Evolutionary conservation across 2,113 vertebrate species (phyloP).

Genomic region (Aegotheles bennettii): DNA sequence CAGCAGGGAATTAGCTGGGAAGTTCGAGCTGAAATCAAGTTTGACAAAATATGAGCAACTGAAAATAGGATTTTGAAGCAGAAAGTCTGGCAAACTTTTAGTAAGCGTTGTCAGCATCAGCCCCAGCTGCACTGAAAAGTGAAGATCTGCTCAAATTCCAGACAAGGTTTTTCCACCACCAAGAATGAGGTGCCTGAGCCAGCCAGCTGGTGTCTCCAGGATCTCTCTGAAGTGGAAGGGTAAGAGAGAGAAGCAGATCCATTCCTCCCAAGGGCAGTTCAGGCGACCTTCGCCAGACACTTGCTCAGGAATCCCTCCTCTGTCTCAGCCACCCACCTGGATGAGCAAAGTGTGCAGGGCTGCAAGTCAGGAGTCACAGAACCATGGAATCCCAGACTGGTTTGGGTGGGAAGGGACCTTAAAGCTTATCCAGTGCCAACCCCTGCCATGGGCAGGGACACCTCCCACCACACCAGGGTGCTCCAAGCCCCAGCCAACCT

Average conservation of each 20-base stretch:
- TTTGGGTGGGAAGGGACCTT: no score
- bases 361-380: neutral
- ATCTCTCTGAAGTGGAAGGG: neutral
- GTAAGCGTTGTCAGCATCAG: neutral
- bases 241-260: neutral
- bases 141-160: neutral
- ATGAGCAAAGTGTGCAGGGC: accelerated
- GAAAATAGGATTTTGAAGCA: neutral
- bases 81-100: neutral
- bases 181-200: neutral
- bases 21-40: neutral
- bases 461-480: no score
- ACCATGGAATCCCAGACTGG: no score
- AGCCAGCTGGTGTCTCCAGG: neutral
- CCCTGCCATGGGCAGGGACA: no score
- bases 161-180: neutral
- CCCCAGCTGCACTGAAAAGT: neutral
- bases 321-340: neutral
- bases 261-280: neutral
- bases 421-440: no score
- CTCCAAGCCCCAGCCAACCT: no score
- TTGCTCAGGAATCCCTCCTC: neutral
- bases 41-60: neutral
- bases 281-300: neutral
- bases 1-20: neutral